Percentiles rank a stretch among this genome's conserved stretches.
phyloP scores from a whole-genome alignment of 2,113 vertebrate species.

The Microcebus lehilahytsara region DNA sequence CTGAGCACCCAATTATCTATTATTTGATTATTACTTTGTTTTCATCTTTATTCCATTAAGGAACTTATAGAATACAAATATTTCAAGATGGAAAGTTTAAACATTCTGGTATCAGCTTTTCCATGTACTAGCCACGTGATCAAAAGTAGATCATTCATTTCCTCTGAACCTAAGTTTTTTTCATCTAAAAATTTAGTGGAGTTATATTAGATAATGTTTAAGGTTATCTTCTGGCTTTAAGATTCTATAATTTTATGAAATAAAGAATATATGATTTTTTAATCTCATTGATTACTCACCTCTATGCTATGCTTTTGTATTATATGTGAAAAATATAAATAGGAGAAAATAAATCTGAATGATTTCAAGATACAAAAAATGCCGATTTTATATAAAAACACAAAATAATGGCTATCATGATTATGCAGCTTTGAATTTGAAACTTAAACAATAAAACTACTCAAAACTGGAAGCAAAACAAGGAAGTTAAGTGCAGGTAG shows the following conservation, averaged over 20 bases:
- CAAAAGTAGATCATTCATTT: neutral
- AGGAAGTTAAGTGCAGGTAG: neutral
- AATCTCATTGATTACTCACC: neutral
- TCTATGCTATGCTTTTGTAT: neutral
- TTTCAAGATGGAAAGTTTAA: neutral
- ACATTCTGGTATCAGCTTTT: neutral
- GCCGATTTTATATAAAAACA: neutral
- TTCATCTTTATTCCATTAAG: constrained; percentile 4
- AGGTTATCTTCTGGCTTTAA: neutral
- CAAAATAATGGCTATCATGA: neutral
- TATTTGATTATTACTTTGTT: neutral
- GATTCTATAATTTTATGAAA: neutral
- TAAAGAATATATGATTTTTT: neutral
- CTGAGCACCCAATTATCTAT: neutral
- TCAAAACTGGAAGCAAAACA: neutral
- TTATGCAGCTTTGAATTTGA: constrained; percentile 26
- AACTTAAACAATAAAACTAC: neutral
- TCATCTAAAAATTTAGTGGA: neutral
- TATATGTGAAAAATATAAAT: neutral
- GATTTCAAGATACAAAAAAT: neutral
- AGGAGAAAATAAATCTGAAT: neutral
- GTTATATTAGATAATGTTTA: neutral
- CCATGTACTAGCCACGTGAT: neutral
- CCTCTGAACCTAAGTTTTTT: neutral
- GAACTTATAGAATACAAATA: neutral